phyloP scores from a whole-genome alignment of 1,140 invertebrate genomes.

The Macrosteles quadrilineatus region DNA sequence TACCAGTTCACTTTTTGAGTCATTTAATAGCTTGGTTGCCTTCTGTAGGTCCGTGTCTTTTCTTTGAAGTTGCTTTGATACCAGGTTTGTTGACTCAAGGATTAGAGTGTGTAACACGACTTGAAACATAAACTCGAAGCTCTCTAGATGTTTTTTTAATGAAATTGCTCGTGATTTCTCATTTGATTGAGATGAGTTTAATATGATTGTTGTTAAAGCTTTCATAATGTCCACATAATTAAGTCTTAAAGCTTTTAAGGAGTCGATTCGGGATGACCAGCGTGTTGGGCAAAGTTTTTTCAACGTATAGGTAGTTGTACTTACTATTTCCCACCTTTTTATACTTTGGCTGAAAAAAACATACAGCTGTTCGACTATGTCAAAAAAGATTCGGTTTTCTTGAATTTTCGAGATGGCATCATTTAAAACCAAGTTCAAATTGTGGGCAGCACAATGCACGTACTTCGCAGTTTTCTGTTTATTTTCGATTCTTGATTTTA shows the following conservation, averaged over 20 bases:
- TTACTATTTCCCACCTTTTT: background rate
- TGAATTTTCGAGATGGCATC: conserved; percentile 6
- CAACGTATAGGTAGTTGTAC: background rate
- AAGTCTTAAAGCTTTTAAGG: background rate
- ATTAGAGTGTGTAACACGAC: background rate
- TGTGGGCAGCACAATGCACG: conserved; percentile 45
- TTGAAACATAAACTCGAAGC: background rate
- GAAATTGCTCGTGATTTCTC: too few relatives aligned
- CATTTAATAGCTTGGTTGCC: too few relatives aligned
- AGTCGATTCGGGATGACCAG: background rate
- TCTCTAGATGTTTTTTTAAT: background rate
- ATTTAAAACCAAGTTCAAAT: conserved; percentile 44
- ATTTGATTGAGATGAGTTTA: background rate
- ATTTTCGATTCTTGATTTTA: conserved; percentile 42
- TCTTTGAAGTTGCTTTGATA: too few relatives aligned
- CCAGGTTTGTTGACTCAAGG: too few relatives aligned
- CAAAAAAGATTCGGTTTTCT: conserved; percentile 12
- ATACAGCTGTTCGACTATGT: conserved; percentile 17
- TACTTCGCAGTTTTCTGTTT: conserved; percentile 39
- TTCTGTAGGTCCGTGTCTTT: too few relatives aligned
- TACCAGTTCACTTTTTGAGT: too few relatives aligned
- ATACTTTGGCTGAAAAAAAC: conserved; percentile 19
- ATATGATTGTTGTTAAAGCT: too few relatives aligned
- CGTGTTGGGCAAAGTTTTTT: background rate
- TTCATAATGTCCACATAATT: background rate